A percentile compares a stretch with the other conserved stretches of the same genome.
These are phyloP conservation scores for Physella acuta DNA, from an alignment of 1,140 invertebrate species.

Conservation along the genomic window DNA sequence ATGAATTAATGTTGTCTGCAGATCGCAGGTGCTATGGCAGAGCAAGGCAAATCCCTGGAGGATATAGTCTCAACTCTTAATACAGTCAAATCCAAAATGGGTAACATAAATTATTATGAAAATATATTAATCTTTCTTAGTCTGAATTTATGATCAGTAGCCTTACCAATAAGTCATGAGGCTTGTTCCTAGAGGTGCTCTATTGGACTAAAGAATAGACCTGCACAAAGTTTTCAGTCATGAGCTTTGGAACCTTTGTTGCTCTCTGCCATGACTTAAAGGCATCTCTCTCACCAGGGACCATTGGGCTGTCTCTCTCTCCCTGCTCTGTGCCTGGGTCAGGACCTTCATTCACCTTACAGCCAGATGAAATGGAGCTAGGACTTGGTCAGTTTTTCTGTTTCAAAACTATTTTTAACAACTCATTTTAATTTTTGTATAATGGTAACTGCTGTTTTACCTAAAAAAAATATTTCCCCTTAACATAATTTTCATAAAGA, in stretches of 20 bases:
- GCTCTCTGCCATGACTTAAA: neutral
- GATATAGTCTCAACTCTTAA: slow-evolving; percentile 56
- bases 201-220: neutral
- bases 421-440: no score
- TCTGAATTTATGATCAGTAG: no score
- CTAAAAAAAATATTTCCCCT: no score
- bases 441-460: no score
- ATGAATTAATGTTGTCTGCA: no score
- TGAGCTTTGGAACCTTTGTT: neutral
- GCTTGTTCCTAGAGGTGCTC: no score
- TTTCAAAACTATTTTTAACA: no score
- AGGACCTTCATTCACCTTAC: slow-evolving; percentile 69
- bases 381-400: slow-evolving; percentile 69
- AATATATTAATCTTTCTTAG: neutral
- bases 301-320: slow-evolving; percentile 73
- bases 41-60: slow-evolving; percentile 66
- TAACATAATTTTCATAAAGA: no score
- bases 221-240: neutral
- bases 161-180: no score
- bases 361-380: slow-evolving; percentile 74
- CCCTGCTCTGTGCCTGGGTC: slow-evolving; percentile 74
- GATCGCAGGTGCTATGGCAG: slow-evolving; percentile 75
- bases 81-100: slow-evolving; percentile 53
- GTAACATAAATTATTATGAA: slow-evolving; percentile 30
- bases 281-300: slow-evolving; percentile 62